These are phyloP conservation scores for Tetrapedia diversipes DNA, from an alignment of 2,888 invertebrate genomes.

Conservation along the genomic window DNA sequence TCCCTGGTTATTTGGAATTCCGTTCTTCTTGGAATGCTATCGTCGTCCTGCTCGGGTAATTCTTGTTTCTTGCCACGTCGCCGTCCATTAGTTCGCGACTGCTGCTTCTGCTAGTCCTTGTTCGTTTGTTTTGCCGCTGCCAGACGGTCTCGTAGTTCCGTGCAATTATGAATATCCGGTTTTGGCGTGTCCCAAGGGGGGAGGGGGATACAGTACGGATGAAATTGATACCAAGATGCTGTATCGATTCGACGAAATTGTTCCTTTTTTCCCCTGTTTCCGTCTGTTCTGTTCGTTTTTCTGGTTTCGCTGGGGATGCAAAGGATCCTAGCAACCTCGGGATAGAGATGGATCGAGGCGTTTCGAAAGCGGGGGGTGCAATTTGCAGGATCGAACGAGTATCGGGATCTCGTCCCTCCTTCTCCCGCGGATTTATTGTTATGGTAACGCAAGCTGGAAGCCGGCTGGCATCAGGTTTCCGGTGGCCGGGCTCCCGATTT, in stretches of 20 bases:
- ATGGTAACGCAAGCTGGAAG: conserved; percentile 76
- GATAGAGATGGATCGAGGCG: not conserved
- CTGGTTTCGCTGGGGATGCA: not conserved
- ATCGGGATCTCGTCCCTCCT: conserved; percentile 60
- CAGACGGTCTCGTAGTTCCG: conserved; percentile 7
- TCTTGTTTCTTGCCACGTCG: conserved; percentile 33
- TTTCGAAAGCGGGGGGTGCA: conserved; percentile 34
- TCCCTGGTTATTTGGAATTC: conserved; percentile 32
- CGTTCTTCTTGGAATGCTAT: conserved; percentile 24
- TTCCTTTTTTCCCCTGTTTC: not conserved
- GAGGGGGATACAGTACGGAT: too few relatives aligned
- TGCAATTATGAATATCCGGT: conserved; percentile 19
- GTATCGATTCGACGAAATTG: not conserved
- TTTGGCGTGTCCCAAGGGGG: not conserved
- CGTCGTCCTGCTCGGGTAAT: not conserved
- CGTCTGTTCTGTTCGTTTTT: not conserved
- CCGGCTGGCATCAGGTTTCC: conserved; percentile 74
- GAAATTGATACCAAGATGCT: not conserved
- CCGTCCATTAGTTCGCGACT: conserved; percentile 31
- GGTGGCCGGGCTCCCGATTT: conserved; percentile 73
- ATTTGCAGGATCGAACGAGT: conserved; percentile 69
- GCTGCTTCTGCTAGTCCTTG: conserved; percentile 2
- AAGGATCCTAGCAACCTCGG: not conserved
- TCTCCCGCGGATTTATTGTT: conserved; percentile 73
- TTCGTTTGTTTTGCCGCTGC: conserved; percentile 13